These are phyloP conservation scores for Spinus pinus DNA, from an alignment of 2,797 vertebrate species.

Conservation along the genomic window DNA sequence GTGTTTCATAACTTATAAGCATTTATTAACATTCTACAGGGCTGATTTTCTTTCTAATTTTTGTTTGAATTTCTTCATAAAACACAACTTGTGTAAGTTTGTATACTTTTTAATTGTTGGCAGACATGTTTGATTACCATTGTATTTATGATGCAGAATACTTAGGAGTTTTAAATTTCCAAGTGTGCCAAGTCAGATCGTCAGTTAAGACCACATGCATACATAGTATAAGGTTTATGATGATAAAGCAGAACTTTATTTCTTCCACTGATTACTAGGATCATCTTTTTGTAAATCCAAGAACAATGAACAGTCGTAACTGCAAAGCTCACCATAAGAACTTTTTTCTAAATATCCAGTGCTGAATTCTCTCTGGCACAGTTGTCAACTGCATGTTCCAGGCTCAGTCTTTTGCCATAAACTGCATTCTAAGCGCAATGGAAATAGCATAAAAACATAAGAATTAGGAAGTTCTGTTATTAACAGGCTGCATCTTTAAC, in stretches of 20 bases:
- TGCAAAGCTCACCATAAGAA: not conserved
- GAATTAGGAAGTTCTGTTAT: conserved; percentile 42
- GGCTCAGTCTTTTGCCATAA: conserved; percentile 40
- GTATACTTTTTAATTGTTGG: not conserved
- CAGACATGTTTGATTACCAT: not conserved
- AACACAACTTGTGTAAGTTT: not conserved
- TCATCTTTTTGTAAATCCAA: not conserved
- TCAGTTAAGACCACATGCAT: not conserved
- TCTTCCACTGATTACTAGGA: not conserved
- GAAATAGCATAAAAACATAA: conserved; percentile 72
- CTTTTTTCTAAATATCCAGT: not conserved
- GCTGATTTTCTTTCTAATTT: not conserved
- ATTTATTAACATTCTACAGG: not conserved
- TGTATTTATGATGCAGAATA: not conserved
- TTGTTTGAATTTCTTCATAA: not conserved
- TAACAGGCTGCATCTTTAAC: conserved; percentile 38
- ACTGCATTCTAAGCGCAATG: conserved; percentile 69
- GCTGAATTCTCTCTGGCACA: conserved; percentile 5
- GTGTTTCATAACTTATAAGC: not conserved
- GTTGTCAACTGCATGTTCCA: conserved; percentile 26
- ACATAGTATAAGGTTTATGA: not conserved
- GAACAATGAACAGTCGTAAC: not conserved
- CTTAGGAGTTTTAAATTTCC: not conserved
- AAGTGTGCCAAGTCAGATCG: not conserved
- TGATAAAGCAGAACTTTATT: not conserved